Conservation (phyloP, 2,888 invertebrate genomes). For the Lasioglossum oenotherae region DNA sequence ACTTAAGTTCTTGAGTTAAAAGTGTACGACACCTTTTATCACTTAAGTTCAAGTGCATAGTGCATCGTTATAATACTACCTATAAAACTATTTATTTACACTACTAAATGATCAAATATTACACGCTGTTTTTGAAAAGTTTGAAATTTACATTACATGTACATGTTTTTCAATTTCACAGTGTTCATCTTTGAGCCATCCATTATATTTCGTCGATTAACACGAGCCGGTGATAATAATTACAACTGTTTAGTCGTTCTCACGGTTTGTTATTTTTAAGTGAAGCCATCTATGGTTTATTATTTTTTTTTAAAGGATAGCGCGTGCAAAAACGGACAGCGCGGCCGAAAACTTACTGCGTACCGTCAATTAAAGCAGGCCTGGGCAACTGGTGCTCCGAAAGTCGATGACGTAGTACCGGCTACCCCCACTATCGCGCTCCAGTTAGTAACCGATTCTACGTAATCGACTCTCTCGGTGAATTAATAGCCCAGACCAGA, state of each 20-base stretch:
- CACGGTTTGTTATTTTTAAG: not conserved
- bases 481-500: too few relatives aligned
- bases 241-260: not conserved
- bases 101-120: not conserved
- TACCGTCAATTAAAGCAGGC: too few relatives aligned
- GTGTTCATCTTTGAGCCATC: too few relatives aligned
- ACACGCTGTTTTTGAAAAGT: not conserved
- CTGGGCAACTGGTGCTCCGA: too few relatives aligned
- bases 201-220: not conserved
- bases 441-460: too few relatives aligned
- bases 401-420: too few relatives aligned
- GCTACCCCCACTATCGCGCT: too few relatives aligned
- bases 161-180: not conserved
- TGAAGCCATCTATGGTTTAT: too few relatives aligned
- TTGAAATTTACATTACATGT: not conserved
- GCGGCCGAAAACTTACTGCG: too few relatives aligned
- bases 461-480: too few relatives aligned
- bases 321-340: too few relatives aligned
- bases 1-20: constrained; percentile 3
- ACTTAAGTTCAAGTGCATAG: not conserved
- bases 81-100: constrained; percentile 14
- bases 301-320: too few relatives aligned
- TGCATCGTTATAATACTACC: not conserved
- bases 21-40: not conserved
- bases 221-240: not conserved